Evolutionary conservation across 1,140 invertebrate species (phyloP).

Genomic region (Octopus sinensis): DNA sequence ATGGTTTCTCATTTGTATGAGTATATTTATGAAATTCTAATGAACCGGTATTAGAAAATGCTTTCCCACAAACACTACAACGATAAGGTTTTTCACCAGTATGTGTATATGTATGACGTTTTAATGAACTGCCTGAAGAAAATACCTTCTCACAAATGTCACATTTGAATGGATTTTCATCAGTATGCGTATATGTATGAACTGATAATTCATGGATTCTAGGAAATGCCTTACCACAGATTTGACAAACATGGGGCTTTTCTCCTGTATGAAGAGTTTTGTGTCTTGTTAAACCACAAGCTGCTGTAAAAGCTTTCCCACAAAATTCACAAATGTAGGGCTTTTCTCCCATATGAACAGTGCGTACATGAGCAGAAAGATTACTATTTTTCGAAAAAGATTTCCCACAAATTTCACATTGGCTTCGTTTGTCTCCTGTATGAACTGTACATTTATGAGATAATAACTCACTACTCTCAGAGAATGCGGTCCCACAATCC

Average conservation of each 20-base stretch:
- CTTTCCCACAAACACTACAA: background rate
- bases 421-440: too few species aligned
- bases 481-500: too few species aligned
- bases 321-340: background rate
- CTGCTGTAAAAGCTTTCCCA: background rate
- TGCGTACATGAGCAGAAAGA: too few species aligned
- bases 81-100: background rate
- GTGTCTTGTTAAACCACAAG: background rate
- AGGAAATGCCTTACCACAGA: background rate
- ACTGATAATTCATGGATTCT: background rate
- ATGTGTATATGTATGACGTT: background rate
- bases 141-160: background rate
- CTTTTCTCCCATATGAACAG: background rate
- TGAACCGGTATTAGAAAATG: background rate
- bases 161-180: background rate
- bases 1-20: constrained; percentile 89
- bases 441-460: too few species aligned
- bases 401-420: too few species aligned
- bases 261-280: background rate
- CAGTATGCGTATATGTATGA: background rate
- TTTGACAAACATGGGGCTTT: background rate
- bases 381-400: too few species aligned
- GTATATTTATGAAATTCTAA: constrained; percentile 27
- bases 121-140: background rate
- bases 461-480: too few species aligned